Base-by-base conservation (phyloP, 2,113 vertebrate genomes). In the Jacana jacana region DNA sequence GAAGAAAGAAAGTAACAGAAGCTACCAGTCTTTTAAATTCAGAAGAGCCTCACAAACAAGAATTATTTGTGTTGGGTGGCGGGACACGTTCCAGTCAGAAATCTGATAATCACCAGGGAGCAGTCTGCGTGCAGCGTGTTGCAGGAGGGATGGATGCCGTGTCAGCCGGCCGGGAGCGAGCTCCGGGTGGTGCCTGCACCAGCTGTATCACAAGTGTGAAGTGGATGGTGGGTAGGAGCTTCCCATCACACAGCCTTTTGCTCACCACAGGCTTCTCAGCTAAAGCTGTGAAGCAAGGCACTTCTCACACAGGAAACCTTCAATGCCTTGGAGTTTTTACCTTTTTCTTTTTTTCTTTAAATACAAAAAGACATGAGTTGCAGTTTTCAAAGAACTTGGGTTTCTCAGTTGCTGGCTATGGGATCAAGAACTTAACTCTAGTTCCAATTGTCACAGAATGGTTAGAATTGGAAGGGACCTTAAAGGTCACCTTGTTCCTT, bases 91-190 rank as follows among this genome's bases (percentile, higher is more conserved):
- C 75, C 75, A 92, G 44, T 81, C 40, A 85, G 46, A 89, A 92
- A 69, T 11, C 13, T 70, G 70, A 4, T 28, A 42, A 71, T 1
- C 40, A 8, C 66, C 46, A 30, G 3, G 3, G 52, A 78, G 46
- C 7, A 7, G n/a, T 15, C 4, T 11, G 12, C 60, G 42, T 0
- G 17, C 3, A 5, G 65, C 0, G 0, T 10, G 27, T 7, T 72
- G 49, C 70, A 73, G 58, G 46, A 83, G 20, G 25, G 39, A 79
- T 68, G n/a, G 84, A 76, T 0, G 1, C 40, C 57, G 17, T 2
- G 0, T 12, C 49, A 76, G 46, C 60, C 75, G 33, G 51, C 0
- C 0, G 28, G 51, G 40, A 49, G 44, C 35, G 35, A 80, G 44
- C 68, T 89, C 40, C 49, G 22, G 54, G 75, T 35, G 58, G 78